These are phyloP conservation scores for Aegotheles bennettii DNA, from an alignment of 2,113 vertebrate genomes.

Conservation along the genomic window DNA sequence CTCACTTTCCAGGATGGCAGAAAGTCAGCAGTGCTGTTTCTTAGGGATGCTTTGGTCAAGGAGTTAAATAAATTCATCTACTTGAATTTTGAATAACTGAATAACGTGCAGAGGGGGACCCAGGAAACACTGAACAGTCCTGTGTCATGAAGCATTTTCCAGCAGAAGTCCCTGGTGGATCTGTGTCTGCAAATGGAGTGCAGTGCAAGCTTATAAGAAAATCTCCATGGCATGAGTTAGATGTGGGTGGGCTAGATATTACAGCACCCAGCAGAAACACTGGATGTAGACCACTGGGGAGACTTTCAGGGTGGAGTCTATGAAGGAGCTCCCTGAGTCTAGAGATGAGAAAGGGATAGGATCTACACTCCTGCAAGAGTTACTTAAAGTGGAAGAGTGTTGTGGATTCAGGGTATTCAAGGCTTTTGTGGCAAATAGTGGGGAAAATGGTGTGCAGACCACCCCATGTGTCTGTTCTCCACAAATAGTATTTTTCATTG, in stretches of 20 bases:
- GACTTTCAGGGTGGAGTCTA: not conserved
- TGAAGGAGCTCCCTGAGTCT: not conserved
- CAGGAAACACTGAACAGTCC: not conserved
- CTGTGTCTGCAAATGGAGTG: not conserved
- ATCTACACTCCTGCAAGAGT: not conserved
- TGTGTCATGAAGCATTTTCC: not conserved
- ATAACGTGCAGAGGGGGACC: not conserved
- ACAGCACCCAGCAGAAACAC: not conserved
- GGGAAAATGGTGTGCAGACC: not conserved
- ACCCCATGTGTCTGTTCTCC: not conserved
- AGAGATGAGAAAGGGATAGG: not conserved
- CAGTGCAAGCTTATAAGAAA: not conserved
- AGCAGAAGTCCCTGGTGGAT: not conserved
- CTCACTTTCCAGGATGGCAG: not conserved
- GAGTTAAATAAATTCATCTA: too few relatives aligned
- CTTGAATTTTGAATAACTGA: too few relatives aligned
- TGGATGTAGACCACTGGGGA: not conserved
- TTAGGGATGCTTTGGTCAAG: not conserved
- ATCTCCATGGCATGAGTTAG: not conserved
- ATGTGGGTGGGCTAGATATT: not conserved
- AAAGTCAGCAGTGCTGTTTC: fast-evolving
- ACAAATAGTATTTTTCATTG: not conserved
- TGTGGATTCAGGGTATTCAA: not conserved
- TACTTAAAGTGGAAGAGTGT: not conserved
- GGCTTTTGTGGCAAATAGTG: not conserved